phyloP scores from a whole-genome alignment of 2,797 vertebrate genomes.

The Phoxinus dragarum region DNA sequence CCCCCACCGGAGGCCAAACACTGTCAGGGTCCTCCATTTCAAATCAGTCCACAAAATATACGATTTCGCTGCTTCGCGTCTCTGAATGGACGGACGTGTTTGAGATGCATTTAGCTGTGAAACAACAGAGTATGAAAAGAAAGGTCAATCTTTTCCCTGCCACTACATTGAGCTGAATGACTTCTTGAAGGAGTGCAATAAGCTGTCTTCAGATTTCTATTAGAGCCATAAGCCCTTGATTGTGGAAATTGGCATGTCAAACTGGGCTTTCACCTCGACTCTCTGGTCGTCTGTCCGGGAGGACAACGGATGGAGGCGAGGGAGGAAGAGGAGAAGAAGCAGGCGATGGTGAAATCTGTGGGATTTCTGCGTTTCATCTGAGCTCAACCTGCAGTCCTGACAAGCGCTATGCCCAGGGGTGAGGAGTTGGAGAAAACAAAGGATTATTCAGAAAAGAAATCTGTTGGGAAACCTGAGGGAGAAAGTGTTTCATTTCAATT shows the following conservation, averaged over 20 bases:
- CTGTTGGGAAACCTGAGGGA: slow-evolving; percentile 1
- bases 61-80: neutral
- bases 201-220: slow-evolving; percentile 74
- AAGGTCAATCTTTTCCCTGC: neutral
- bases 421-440: slow-evolving; percentile 15
- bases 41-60: slow-evolving; percentile 34
- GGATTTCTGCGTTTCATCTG: slow-evolving; percentile 45
- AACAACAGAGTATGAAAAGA: neutral
- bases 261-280: slow-evolving; percentile 56
- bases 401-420: slow-evolving; percentile 20
- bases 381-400: slow-evolving; percentile 33
- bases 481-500: slow-evolving; percentile 13
- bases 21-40: slow-evolving; percentile 26
- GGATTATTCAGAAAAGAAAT: slow-evolving; percentile 17
- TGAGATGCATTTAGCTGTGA: neutral
- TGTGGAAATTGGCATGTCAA: slow-evolving; percentile 71
- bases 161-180: slow-evolving; percentile 39
- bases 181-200: slow-evolving; percentile 57
- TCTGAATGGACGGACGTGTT: neutral
- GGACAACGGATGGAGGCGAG: slow-evolving; percentile 7
- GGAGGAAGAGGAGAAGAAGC: slow-evolving; percentile 23
- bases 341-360: neutral
- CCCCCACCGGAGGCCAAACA: slow-evolving; percentile 44
- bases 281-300: slow-evolving; percentile 1
- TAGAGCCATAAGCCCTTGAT: slow-evolving; percentile 77